Conservation (phyloP, 2,888 invertebrate genomes). For the Acleris literana region DNA sequence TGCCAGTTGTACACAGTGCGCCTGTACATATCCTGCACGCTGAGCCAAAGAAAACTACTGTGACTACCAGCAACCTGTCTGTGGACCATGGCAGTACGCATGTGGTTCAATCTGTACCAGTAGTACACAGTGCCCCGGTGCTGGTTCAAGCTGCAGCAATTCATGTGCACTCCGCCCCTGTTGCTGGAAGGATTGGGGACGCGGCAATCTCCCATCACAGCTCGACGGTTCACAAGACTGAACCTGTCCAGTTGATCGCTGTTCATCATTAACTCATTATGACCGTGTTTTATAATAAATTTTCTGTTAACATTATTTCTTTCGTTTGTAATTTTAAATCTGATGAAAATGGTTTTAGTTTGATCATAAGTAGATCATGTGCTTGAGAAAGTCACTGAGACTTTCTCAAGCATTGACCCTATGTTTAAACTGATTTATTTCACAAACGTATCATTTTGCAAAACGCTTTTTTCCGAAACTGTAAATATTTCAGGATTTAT, state of each 20-base stretch:
- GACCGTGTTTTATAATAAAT: slow-evolving; percentile 13
- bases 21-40: slow-evolving; percentile 45
- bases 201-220: slow-evolving; percentile 78
- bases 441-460: too few relatives aligned
- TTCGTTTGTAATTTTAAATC: background rate
- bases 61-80: slow-evolving; percentile 59
- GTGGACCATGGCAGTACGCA: slow-evolving; percentile 62
- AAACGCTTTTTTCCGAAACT: too few relatives aligned
- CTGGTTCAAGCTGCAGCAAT: slow-evolving; percentile 38
- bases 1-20: slow-evolving; percentile 49
- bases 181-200: slow-evolving; percentile 60
- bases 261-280: slow-evolving; percentile 52
- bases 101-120: slow-evolving; percentile 53
- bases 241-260: slow-evolving; percentile 58
- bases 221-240: slow-evolving; percentile 71
- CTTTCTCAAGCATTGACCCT: too few relatives aligned
- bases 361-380: too few relatives aligned
- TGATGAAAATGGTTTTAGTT: too few relatives aligned
- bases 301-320: slow-evolving; percentile 11
- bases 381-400: too few relatives aligned
- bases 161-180: slow-evolving; percentile 51
- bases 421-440: too few relatives aligned
- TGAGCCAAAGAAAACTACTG: slow-evolving; percentile 39
- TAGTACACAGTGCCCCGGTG: slow-evolving; percentile 47
- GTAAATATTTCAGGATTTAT: too few relatives aligned